phyloP scores from a whole-genome alignment of 2,113 vertebrate species.

The Diadophis punctatus region DNA sequence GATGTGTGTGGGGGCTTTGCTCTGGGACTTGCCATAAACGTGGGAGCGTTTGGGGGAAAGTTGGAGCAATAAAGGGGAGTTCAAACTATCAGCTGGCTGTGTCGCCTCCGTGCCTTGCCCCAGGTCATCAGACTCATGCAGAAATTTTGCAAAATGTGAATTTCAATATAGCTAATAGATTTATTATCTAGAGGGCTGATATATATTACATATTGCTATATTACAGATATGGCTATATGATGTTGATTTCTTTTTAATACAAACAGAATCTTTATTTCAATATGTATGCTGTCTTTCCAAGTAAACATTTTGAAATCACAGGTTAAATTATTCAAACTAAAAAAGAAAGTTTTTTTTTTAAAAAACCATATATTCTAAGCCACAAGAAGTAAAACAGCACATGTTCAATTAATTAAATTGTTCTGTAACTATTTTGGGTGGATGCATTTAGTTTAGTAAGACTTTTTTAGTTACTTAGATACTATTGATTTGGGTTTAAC shows the following conservation, averaged over 20 bases:
- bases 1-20: too few relatives aligned
- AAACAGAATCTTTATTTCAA: neutral
- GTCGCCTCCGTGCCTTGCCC: too few relatives aligned
- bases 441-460: neutral
- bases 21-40: too few relatives aligned
- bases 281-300: neutral
- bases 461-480: neutral
- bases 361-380: neutral
- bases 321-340: neutral
- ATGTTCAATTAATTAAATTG: neutral
- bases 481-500: neutral
- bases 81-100: too few relatives aligned
- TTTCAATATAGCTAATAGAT: neutral
- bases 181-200: neutral
- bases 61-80: too few relatives aligned
- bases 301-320: neutral
- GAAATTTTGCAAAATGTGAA: neutral
- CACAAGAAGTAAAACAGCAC: neutral
- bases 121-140: neutral
- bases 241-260: neutral
- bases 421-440: neutral
- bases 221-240: neutral
- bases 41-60: too few relatives aligned
- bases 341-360: neutral
- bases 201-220: neutral